A percentile compares a stretch with the other conserved stretches of the same genome.
phyloP scores from a whole-genome alignment of 2,888 invertebrate species.

The Poecilobothrus nobilitatus region DNA sequence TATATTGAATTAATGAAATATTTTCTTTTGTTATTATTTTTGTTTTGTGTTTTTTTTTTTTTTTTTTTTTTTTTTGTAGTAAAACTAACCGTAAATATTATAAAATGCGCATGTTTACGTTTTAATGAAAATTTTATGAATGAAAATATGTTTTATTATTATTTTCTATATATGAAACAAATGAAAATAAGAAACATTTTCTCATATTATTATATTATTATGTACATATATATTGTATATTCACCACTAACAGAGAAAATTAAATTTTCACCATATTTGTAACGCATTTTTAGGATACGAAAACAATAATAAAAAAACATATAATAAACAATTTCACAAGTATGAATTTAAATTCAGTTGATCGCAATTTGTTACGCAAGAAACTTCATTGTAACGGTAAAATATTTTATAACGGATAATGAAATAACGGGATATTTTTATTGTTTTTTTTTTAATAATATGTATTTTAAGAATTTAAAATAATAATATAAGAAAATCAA shows the following conservation, averaged over 20 bases:
- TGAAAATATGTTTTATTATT: background rate
- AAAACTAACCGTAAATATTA: background rate
- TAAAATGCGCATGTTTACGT: background rate
- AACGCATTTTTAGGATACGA: background rate
- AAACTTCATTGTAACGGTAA: background rate
- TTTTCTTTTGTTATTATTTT: no score
- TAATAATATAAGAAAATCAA: no score
- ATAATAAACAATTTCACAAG: background rate
- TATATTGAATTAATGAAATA: no score
- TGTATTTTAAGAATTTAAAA: no score
- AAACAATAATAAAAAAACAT: background rate
- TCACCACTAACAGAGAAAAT: background rate
- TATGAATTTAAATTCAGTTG: background rate
- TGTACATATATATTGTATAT: background rate
- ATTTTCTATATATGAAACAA: background rate
- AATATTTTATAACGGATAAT: no score
- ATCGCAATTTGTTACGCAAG: constrained; percentile 4
- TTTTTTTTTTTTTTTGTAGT: no score
- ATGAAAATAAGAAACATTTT: background rate
- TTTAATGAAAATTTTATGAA: background rate
- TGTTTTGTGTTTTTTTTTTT: no score
- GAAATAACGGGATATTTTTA: no score
- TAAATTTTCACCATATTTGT: background rate
- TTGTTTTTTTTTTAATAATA: no score
- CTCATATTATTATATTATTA: background rate